These are phyloP conservation scores for Ceryle rudis DNA, from an alignment of 2,797 vertebrate genomes.

Conservation along the genomic window DNA sequence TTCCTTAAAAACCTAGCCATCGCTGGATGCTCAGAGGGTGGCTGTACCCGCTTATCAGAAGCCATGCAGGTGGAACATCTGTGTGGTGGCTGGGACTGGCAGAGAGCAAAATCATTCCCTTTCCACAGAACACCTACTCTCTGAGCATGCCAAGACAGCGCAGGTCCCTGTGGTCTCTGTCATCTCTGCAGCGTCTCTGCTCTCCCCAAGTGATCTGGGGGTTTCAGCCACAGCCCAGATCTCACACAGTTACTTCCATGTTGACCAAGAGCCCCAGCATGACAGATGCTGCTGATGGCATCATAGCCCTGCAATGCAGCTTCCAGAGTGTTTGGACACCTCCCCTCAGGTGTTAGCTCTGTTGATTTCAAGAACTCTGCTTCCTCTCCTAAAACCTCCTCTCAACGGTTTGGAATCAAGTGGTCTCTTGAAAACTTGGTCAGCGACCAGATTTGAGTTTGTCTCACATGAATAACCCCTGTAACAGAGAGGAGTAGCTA, in stretches of 20 bases:
- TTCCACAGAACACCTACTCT: rapidly evolving
- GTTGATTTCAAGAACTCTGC: background rate
- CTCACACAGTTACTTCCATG: background rate
- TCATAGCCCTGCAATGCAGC: background rate
- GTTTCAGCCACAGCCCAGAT: background rate
- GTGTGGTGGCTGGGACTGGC: background rate
- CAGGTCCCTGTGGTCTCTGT: rapidly evolving
- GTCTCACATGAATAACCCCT: background rate
- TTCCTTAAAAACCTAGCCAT: background rate
- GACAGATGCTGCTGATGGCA: background rate
- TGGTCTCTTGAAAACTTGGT: background rate
- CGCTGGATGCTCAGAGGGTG: background rate
- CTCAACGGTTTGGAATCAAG: background rate
- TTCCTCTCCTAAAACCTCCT: background rate
- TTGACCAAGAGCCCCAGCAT: rapidly evolving
- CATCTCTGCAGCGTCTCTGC: background rate
- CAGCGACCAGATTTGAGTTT: background rate
- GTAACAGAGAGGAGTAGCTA: background rate
- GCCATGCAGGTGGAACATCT: rapidly evolving
- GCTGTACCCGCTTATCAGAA: background rate
- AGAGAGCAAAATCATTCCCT: background rate
- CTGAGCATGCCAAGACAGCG: rapidly evolving
- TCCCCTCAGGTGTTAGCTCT: background rate
- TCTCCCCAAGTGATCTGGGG: rapidly evolving
- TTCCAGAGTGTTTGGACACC: background rate